Evolutionary conservation across 2,797 vertebrate species (phyloP).

Genomic region (Eulemur rubriventer): DNA sequence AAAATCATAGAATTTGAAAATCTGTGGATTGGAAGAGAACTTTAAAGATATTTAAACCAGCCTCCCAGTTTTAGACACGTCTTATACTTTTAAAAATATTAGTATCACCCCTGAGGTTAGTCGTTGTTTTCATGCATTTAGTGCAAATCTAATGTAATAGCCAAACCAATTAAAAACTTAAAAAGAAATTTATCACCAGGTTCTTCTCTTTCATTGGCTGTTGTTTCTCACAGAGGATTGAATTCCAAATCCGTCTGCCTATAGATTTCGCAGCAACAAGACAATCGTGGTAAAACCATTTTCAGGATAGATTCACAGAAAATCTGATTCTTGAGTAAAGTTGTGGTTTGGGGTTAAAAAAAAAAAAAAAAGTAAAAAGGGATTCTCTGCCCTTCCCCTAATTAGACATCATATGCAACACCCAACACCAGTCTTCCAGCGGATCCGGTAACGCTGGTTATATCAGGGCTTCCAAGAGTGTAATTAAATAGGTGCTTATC

Average conservation of each 20-base stretch:
- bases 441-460: neutral
- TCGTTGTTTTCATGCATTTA: neutral
- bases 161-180: slow-evolving; percentile 27
- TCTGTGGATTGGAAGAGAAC: neutral
- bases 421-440: neutral
- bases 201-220: slow-evolving; percentile 38
- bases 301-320: slow-evolving; percentile 10
- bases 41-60: neutral
- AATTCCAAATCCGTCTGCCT: slow-evolving; percentile 40
- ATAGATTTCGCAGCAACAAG: neutral
- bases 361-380: neutral
- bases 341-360: neutral
- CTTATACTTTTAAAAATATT: neutral
- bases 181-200: neutral
- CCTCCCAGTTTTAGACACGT: neutral
- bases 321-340: slow-evolving; percentile 54
- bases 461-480: neutral
- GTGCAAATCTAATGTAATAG: neutral
- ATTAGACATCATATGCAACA: neutral
- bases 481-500: neutral
- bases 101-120: neutral
- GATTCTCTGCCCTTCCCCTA: neutral
- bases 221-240: slow-evolving; percentile 14
- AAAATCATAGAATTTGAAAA: neutral
- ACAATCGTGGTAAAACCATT: slow-evolving; percentile 1